Conservation (phyloP, 2,888 invertebrate species). For the Tetrapedia diversipes region DNA sequence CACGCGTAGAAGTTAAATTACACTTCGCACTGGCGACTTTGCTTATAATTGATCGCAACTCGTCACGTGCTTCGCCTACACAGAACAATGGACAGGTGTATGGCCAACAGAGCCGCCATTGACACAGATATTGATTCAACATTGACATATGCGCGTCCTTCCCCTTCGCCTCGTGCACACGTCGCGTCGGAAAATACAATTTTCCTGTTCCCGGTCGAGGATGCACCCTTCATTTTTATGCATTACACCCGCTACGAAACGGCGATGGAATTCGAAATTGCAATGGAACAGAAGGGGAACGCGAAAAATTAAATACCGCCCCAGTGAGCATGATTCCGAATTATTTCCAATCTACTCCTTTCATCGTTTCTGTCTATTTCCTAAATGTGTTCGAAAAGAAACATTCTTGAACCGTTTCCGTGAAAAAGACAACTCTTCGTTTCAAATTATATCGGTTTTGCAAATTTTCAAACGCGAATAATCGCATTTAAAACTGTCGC, state of each 20-base stretch:
- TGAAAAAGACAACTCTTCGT: too few species aligned
- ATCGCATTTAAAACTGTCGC: too few species aligned
- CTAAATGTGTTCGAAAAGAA: too few species aligned
- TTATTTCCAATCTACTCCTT: too few species aligned
- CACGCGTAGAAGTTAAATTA: slow-evolving; percentile 20
- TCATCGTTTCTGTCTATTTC: too few species aligned
- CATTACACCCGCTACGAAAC: not conserved
- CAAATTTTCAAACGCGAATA: too few species aligned
- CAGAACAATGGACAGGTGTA: slow-evolving; percentile 55
- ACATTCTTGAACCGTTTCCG: too few species aligned
- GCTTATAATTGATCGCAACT: slow-evolving; percentile 61
- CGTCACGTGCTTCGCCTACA: slow-evolving; percentile 34
- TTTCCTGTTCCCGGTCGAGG: not conserved
- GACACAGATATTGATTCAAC: slow-evolving; percentile 54
- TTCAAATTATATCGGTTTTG: too few species aligned
- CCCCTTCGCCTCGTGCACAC: not conserved
- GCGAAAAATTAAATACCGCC: not conserved
- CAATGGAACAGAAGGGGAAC: not conserved
- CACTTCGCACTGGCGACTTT: slow-evolving; percentile 7
- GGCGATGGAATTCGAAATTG: slow-evolving; percentile 17
- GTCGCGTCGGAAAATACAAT: not conserved
- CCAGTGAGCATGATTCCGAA: too few species aligned
- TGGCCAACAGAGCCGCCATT: slow-evolving; percentile 43
- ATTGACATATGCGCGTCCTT: slow-evolving; percentile 36
- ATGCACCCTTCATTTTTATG: slow-evolving; percentile 12